Percentiles rank a stretch among this genome's conserved stretches.
These are phyloP conservation scores for Zaprionus africanus DNA, from an alignment of 1,140 invertebrate genomes.

Conservation along the genomic window DNA sequence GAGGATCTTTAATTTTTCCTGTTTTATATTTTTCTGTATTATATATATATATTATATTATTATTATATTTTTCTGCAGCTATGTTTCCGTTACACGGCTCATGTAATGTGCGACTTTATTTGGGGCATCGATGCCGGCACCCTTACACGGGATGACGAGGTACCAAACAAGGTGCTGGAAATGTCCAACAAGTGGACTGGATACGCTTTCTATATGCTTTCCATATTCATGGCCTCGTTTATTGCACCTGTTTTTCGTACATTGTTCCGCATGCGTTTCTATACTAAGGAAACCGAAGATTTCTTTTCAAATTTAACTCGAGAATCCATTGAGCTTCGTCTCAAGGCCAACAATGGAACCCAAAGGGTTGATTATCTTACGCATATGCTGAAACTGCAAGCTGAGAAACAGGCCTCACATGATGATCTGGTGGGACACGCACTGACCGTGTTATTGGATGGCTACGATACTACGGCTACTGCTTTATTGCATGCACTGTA, in stretches of 20 bases:
- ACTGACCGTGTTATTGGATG: slow-evolving; percentile 86
- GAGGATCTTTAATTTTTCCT: too few relatives aligned
- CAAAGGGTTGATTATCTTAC: slow-evolving; percentile 81
- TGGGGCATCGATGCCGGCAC: slow-evolving; percentile 85
- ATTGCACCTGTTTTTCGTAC: slow-evolving; percentile 55
- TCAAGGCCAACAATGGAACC: slow-evolving; percentile 80
- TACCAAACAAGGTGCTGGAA: slow-evolving; percentile 57
- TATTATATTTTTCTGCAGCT: slow-evolving; percentile 43
- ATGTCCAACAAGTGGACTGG: slow-evolving; percentile 66
- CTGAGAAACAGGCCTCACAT: slow-evolving; percentile 84
- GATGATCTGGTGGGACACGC: slow-evolving; percentile 87
- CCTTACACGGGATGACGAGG: slow-evolving; percentile 44
- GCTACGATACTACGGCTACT: slow-evolving; percentile 86
- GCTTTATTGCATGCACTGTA: slow-evolving; percentile 69
- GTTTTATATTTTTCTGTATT: too few relatives aligned
- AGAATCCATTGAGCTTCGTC: slow-evolving; percentile 71
- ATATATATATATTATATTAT: too few relatives aligned
- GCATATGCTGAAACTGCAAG: slow-evolving; percentile 76
- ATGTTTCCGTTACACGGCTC: slow-evolving; percentile 84
- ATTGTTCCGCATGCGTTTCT: slow-evolving; percentile 57
- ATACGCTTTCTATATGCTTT: slow-evolving; percentile 57
- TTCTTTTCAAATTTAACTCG: slow-evolving; percentile 78
- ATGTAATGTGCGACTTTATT: slow-evolving; percentile 85
- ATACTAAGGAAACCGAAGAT: slow-evolving; percentile 62
- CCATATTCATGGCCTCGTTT: slow-evolving; percentile 57